A percentile compares a stretch with the other conserved stretches of the same genome.
phyloP scores from a whole-genome alignment of 2,797 vertebrate species.

The Halcyon badia region DNA sequence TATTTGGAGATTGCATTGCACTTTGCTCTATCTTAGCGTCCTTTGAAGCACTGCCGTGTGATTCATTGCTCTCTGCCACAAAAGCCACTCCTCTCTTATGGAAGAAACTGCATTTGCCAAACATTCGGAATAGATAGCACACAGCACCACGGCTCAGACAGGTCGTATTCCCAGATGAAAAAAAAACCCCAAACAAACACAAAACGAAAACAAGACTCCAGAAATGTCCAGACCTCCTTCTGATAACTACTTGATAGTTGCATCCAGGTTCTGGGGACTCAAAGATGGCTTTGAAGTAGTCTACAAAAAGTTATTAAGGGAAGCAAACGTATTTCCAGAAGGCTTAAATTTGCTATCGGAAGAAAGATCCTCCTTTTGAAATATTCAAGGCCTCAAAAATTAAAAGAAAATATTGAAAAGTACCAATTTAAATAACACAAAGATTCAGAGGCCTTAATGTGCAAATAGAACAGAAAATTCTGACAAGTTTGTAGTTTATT shows the following conservation, averaged over 20 bases:
- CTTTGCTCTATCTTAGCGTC: neutral
- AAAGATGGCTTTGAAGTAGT: neutral
- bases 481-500: neutral
- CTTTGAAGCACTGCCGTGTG: neutral
- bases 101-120: neutral
- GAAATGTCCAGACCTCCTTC: neutral
- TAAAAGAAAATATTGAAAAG: slow-evolving; percentile 43
- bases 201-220: neutral
- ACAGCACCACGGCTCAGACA: neutral
- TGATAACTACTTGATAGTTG: neutral
- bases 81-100: neutral
- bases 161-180: accelerated
- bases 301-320: neutral
- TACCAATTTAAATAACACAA: slow-evolving; percentile 2
- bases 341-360: neutral
- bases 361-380: neutral
- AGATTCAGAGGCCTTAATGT: neutral
- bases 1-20: slow-evolving; percentile 16
- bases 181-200: neutral
- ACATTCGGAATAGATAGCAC: accelerated
- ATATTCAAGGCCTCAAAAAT: neutral
- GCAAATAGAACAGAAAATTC: slow-evolving; percentile 32
- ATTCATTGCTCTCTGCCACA: neutral
- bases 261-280: neutral
- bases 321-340: neutral